Conservation (phyloP, 2,113 vertebrate species). For the Lucifuga dentata region DNA sequence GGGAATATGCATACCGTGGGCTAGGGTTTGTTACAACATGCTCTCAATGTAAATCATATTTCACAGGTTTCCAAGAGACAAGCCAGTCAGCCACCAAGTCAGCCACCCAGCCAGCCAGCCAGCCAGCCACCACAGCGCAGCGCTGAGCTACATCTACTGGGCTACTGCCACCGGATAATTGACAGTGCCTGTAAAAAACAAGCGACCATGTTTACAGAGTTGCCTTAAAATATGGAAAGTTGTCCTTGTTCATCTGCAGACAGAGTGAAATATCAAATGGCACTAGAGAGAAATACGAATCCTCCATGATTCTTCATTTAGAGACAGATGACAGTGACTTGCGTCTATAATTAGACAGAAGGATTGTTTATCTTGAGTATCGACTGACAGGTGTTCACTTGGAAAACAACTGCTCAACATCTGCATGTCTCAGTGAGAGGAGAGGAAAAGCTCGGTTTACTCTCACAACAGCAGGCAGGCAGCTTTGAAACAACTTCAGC, state of each 20-base stretch:
- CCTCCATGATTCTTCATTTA: constrained; percentile 69
- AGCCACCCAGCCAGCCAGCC: constrained; percentile 58
- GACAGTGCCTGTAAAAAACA: constrained; percentile 55
- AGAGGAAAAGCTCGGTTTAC: constrained; percentile 42
- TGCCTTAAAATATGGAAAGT: constrained; percentile 68
- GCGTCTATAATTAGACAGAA: constrained; percentile 69
- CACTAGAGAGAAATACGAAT: constrained; percentile 53
- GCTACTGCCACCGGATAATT: constrained; percentile 68
- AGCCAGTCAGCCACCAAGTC: constrained; percentile 68
- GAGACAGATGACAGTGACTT: constrained; percentile 68
- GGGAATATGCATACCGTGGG: constrained; percentile 76
- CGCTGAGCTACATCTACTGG: constrained; percentile 42
- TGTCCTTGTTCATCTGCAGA: constrained; percentile 67
- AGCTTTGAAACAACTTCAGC: constrained; percentile 41
- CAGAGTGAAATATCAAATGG: constrained; percentile 70
- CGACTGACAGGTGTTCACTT: constrained; percentile 65
- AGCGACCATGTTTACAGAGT: constrained; percentile 57
- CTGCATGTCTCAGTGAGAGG: constrained; percentile 33
- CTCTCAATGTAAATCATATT: constrained; percentile 82
- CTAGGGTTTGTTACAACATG: constrained; percentile 80
- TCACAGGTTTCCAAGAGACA: constrained; percentile 74
- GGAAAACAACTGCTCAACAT: constrained; percentile 67
- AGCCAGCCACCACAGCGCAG: constrained; percentile 49
- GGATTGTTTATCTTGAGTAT: constrained; percentile 24
- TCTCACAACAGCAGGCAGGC: constrained; percentile 9